Percentiles rank a stretch among this genome's conserved stretches.
These are phyloP conservation scores for Muscicapa adusta DNA, from an alignment of 2,113 vertebrate genomes.

Conservation along the genomic window DNA sequence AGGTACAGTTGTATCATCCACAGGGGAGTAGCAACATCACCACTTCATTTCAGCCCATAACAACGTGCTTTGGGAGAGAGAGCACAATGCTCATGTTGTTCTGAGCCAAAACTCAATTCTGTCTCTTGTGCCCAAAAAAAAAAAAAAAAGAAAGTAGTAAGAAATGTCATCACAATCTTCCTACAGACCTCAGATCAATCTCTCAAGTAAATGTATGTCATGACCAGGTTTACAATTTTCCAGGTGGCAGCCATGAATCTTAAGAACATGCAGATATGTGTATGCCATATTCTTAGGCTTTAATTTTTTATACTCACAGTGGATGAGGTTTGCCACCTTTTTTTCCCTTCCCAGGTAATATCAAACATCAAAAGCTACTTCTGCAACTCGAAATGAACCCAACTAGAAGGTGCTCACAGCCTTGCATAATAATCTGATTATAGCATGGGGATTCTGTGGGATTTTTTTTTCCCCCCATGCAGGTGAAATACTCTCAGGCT, in stretches of 20 bases:
- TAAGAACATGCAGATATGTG: neutral
- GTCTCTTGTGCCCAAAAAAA: neutral
- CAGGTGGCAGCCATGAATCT: neutral
- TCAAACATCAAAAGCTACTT: neutral
- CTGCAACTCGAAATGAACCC: neutral
- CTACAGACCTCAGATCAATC: neutral
- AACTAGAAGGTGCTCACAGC: neutral
- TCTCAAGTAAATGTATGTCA: neutral
- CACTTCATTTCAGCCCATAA: neutral
- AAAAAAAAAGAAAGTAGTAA: neutral
- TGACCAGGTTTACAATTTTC: neutral
- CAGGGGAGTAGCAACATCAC: neutral
- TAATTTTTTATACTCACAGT: neutral
- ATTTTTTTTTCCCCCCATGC: neutral
- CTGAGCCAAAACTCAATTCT: neutral
- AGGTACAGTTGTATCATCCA: too few species aligned
- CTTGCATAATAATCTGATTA: neutral
- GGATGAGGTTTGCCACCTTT: neutral
- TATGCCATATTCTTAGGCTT: neutral
- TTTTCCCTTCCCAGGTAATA: neutral
- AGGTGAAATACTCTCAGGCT: neutral
- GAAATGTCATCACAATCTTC: neutral
- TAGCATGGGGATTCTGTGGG: fast-evolving
- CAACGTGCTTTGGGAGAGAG: fast-evolving
- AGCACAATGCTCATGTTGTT: fast-evolving